Percentiles rank a stretch among this genome's conserved stretches.
Conservation (phyloP, 2,888 invertebrate genomes). For the Parapristionchus giblindavisi region DNA sequence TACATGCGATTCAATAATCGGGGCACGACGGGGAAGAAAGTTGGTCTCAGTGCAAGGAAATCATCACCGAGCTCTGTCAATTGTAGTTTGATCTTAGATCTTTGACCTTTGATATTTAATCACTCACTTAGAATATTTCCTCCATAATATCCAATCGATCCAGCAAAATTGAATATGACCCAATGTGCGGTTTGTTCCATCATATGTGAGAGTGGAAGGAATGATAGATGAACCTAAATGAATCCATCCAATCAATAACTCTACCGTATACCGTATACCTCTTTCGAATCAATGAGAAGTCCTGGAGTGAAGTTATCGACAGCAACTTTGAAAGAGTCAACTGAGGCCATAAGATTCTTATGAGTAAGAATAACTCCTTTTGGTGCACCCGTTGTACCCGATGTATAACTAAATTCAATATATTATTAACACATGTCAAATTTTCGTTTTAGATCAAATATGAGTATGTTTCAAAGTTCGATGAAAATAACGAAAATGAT, state of each 20-base stretch:
- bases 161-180: constrained; percentile 75
- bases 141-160: constrained; percentile 91
- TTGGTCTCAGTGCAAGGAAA: constrained; percentile 87
- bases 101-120: not conserved
- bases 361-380: constrained; percentile 97
- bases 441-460: not conserved
- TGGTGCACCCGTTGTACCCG: constrained; percentile 86
- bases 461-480: not conserved
- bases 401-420: constrained; percentile 65
- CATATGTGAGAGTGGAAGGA: constrained; percentile 96
- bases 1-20: constrained; percentile 90
- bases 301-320: constrained; percentile 52
- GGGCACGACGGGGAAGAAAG: constrained; percentile 93
- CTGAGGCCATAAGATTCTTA: constrained; percentile 81
- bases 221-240: constrained; percentile 79
- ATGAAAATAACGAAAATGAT: not conserved
- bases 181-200: constrained; percentile 79
- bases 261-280: constrained; percentile 24
- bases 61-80: constrained; percentile 78
- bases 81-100: not conserved
- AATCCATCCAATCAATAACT: no score
- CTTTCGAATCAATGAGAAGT: constrained; percentile 42
- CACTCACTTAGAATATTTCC: constrained; percentile 21
- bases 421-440: no score
- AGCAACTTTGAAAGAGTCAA: constrained; percentile 55